A percentile compares a stretch with the other conserved stretches of the same genome.
Conservation (phyloP, 2,888 invertebrate species). For the Aphodius sticticus region DNA sequence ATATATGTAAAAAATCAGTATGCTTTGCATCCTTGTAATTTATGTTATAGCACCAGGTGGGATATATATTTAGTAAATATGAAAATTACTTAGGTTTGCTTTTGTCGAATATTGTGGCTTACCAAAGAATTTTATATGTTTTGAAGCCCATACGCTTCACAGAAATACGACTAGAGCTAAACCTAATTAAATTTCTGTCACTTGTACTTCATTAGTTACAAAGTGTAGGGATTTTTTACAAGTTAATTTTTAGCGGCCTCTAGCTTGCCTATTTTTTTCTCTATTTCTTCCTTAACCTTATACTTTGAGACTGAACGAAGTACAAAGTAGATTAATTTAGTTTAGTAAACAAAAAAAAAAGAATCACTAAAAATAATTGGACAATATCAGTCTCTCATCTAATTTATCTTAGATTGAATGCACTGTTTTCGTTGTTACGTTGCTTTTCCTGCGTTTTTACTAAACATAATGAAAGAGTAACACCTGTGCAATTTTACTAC, state of each 20-base stretch:
- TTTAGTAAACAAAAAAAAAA: background rate
- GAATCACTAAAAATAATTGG: background rate
- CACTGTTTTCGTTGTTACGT: background rate
- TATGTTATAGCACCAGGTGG: background rate
- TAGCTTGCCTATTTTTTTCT: background rate
- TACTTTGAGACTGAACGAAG: background rate
- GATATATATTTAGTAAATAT: background rate
- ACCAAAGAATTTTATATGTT: background rate
- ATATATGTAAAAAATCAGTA: background rate
- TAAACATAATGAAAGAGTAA: background rate
- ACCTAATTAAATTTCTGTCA: background rate
- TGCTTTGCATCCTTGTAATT: background rate
- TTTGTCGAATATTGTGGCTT: background rate
- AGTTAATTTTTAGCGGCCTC: background rate
- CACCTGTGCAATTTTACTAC: background rate
- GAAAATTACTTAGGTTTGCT: background rate
- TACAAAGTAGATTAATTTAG: background rate
- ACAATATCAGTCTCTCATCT: background rate
- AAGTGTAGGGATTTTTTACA: background rate
- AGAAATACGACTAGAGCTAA: background rate
- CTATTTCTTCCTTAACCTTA: background rate
- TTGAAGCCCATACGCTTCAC: background rate
- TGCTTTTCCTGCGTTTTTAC: background rate
- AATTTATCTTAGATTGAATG: background rate
- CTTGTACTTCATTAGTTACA: background rate